These are phyloP conservation scores for Drosophila helvetica DNA, from an alignment of 2,888 invertebrate species.

Conservation along the genomic window DNA sequence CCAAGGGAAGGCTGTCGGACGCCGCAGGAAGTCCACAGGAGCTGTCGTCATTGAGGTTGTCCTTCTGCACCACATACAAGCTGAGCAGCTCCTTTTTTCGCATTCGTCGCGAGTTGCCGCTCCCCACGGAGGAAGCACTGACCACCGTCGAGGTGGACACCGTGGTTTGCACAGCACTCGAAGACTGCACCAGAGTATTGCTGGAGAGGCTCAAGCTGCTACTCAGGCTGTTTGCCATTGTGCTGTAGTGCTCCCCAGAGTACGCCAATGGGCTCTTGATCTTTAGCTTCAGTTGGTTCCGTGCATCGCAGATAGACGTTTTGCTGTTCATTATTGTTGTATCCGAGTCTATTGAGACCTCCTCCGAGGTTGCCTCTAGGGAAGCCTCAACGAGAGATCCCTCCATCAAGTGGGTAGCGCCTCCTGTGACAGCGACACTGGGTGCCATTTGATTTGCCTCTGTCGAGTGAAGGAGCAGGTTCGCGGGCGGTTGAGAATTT, in stretches of 20 bases:
- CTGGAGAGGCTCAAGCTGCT: conserved; percentile 51
- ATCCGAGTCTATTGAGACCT: conserved; percentile 84
- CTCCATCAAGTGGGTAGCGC: conserved; percentile 78
- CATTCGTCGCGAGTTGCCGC: conserved; percentile 90
- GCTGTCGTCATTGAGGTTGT: conserved; percentile 93
- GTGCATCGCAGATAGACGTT: conserved; percentile 90
- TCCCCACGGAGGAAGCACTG: conserved; percentile 61
- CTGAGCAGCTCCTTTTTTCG: conserved; percentile 94
- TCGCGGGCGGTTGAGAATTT: conserved; percentile 5
- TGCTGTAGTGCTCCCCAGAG: conserved; percentile 86
- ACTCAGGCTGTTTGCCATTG: conserved; percentile 46
- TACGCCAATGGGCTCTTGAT: conserved; percentile 95
- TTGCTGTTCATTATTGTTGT: conserved; percentile 86
- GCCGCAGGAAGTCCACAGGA: conserved; percentile 85
- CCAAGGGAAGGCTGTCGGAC: conserved; percentile 82
- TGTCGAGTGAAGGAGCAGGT: conserved; percentile 53
- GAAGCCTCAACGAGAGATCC: conserved; percentile 83
- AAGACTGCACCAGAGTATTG: conserved; percentile 64
- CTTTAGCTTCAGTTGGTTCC: conserved; percentile 94
- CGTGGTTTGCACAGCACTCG: conserved; percentile 73
- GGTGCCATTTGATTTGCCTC: conserved; percentile 67
- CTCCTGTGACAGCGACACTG: conserved; percentile 24
- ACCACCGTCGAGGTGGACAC: conserved; percentile 64
- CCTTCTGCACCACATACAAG: conserved; percentile 92
- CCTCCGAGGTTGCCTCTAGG: conserved; percentile 84